phyloP scores from a whole-genome alignment of 2,888 invertebrate species.

The Aphelenchoides bicaudatus region DNA sequence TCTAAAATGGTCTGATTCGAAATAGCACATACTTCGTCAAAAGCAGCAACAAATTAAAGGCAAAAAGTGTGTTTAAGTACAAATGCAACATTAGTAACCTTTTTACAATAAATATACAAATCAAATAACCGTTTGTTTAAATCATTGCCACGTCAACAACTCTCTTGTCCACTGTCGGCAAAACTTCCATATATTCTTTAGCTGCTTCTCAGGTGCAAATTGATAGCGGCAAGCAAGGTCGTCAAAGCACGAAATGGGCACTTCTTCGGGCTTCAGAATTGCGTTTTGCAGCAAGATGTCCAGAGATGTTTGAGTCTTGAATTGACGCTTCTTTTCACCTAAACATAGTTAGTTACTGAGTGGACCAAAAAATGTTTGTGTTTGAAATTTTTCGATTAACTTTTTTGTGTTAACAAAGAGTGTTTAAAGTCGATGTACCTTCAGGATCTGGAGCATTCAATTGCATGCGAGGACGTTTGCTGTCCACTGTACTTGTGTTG shows the following conservation, averaged over 20 bases:
- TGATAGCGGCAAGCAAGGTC: slow-evolving; percentile 19
- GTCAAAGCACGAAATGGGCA: slow-evolving; percentile 8
- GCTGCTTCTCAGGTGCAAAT: slow-evolving; percentile 16
- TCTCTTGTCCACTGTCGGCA: slow-evolving; percentile 7
- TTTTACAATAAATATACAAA: no score
- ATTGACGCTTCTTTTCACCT: slow-evolving; percentile 6
- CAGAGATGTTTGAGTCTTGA: background rate
- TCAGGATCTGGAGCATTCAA: background rate
- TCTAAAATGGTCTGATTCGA: no score
- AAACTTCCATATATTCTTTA: slow-evolving; percentile 18
- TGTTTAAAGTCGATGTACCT: background rate
- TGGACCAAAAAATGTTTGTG: no score
- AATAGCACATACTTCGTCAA: no score
- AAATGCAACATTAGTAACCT: no score
- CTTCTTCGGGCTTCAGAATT: slow-evolving; percentile 12
- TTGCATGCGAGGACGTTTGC: no score
- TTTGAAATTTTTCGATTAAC: background rate
- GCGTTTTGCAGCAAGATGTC: background rate
- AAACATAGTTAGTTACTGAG: background rate
- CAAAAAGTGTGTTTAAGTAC: no score
- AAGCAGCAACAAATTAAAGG: no score
- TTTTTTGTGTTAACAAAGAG: background rate
- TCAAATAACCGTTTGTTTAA: no score
- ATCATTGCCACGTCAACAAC: slow-evolving; percentile 14
- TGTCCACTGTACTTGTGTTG: no score